Evolutionary conservation across 2,113 vertebrate species (phyloP), one percentile per base, ranked within the genome.

Genomic region (Saccopteryx bilineata): DNA sequence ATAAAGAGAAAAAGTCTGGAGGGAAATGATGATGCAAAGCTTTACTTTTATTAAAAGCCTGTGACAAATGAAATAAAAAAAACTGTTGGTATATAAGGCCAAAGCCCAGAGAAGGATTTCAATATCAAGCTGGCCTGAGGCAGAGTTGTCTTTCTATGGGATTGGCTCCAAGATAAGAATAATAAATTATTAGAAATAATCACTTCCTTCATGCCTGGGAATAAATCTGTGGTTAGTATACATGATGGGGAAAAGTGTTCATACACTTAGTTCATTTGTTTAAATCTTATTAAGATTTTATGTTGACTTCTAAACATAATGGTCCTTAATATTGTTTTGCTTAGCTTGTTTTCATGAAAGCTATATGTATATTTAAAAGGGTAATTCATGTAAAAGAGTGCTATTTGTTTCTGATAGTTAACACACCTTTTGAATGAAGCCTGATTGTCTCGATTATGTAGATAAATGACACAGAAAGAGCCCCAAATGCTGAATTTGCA

Each of bases 21-120:
- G 15, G 39, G 5, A 95, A 96, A 66, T 61, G 69, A 60, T 90
- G 24, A 75, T 48, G 69, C 33, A 82, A 72, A 52, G 31, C 14
- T 87, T n/a, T 91, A 79, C 63, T 83, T 94, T 87, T 65, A 85
- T 87, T 94, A 84, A 87, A 46, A 96, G 54, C 26, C 52, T 65
- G 4, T 76, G 12, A 95, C 28, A 75, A 24, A 28, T 71, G 28
- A 75, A 91, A 81, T 9, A 90, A 87, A 69, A 39, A 61, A 65
- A 76, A 4, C 14, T 80, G 14, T 60, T 88, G 18, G 9, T 74
- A 26, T 31, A 14, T 11, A 65, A 86, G 19, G 46, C 7, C 48
- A 93, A 75, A 86, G 60, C 56, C 84, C 21, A 75, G 60, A 90
- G 9, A 58, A 33, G 15, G 17, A 71, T 87, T 96, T 80, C 87